Percentiles rank a stretch among this genome's conserved stretches.
Conservation (phyloP, 2,888 invertebrate genomes). For the Drosophila fungiperda region DNA sequence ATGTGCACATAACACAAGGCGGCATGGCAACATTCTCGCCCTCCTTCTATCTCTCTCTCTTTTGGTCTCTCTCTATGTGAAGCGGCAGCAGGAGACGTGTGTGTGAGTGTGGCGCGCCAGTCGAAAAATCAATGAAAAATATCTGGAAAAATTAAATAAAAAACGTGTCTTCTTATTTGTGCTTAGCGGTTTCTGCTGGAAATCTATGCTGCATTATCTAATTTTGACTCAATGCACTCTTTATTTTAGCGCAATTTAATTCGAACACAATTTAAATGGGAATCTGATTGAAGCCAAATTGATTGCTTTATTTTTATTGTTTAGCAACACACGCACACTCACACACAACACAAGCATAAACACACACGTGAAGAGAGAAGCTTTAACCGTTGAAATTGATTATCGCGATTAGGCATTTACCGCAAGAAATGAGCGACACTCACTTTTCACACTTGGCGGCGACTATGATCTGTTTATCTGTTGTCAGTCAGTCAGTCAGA, state of each 20-base stretch:
- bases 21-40: slow-evolving; percentile 50
- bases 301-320: slow-evolving; percentile 57
- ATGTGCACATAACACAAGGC: slow-evolving; percentile 67
- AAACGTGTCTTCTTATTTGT: slow-evolving; percentile 37
- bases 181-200: slow-evolving; percentile 6
- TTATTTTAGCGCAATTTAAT: slow-evolving; percentile 28
- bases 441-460: slow-evolving; percentile 52
- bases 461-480: slow-evolving; percentile 41
- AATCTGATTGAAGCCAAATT: slow-evolving; percentile 42
- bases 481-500: slow-evolving; percentile 52
- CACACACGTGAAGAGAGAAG: slow-evolving; percentile 26
- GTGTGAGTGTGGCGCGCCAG: slow-evolving; percentile 67
- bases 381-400: slow-evolving; percentile 37
- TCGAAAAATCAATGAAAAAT: slow-evolving; percentile 80
- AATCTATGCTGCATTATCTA: not conserved
- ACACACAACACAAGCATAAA: slow-evolving; percentile 1
- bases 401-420: slow-evolving; percentile 35
- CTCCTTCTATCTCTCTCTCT: slow-evolving; percentile 14
- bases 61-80: slow-evolving; percentile 7
- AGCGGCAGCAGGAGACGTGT: slow-evolving; percentile 40
- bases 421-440: slow-evolving; percentile 30
- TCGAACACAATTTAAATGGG: slow-evolving; percentile 37
- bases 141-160: slow-evolving; percentile 71
- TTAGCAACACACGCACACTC: slow-evolving; percentile 32
- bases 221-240: slow-evolving; percentile 10